Evolutionary conservation across 1,140 invertebrate genomes (phyloP).

Genomic region (Dreissena polymorpha): DNA sequence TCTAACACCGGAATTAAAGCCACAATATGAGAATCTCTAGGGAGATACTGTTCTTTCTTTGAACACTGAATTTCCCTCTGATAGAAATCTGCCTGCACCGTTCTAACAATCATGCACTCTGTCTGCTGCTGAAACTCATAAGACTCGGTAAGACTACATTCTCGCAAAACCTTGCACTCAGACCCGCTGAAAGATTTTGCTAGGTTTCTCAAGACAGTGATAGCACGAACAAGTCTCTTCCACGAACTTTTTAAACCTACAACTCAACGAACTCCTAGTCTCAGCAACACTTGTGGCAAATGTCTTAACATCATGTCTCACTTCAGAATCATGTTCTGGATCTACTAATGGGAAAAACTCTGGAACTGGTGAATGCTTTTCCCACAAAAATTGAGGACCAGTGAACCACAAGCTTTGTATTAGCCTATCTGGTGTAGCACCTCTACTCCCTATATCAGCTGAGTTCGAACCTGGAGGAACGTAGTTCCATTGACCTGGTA

Average conservation of each 20-base stretch:
- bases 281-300: background rate
- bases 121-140: background rate
- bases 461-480: too few species aligned
- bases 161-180: slow-evolving; percentile 39
- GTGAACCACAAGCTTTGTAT: background rate
- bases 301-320: background rate
- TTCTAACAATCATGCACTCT: background rate
- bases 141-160: background rate
- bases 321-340: background rate
- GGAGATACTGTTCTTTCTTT: background rate
- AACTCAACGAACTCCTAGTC: background rate
- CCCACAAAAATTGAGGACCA: background rate
- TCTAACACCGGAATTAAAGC: slow-evolving; percentile 6
- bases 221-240: background rate
- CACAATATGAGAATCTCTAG: slow-evolving; percentile 2
- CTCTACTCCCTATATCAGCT: background rate
- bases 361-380: background rate
- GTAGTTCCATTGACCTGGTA: too few species aligned
- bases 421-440: background rate
- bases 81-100: background rate
- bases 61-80: slow-evolving; percentile 22
- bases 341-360: background rate
- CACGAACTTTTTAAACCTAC: slow-evolving; percentile 10
- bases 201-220: background rate
- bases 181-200: slow-evolving; percentile 22